Evolutionary conservation across 2,888 invertebrate species (phyloP), one percentile per base, ranked within the genome.

Genomic region (Philaethria dido): DNA sequence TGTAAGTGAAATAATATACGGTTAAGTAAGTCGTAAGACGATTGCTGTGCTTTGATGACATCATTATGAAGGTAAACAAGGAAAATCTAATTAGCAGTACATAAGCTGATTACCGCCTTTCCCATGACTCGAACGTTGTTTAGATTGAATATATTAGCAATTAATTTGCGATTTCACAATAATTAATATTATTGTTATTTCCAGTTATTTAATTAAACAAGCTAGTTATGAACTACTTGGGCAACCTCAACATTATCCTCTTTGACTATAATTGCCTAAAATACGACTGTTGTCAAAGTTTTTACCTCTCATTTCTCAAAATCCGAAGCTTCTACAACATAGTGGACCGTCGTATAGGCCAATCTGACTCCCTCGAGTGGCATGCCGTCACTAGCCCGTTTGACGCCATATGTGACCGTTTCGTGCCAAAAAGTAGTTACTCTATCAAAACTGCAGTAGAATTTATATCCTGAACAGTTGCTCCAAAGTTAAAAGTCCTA

Each of bases 311-410:
- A 81, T 84, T 85, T 81, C 83, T 81, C 78, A 73, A 82, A 85
- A 80, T 82, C 78, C 69, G 75, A 74, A 71, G 72, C 77, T 70
- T 78, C 80, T 81, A 77, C 83, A 83, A 83, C 81, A 79, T 81
- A 86, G 85, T 84, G 83, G 79, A 81, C 83, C 79, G 78, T 78
- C 69, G 81, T 79, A 81, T 80, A 85, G 86, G 89, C 90, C 92
- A 91, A 91, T 91, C 85, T 80, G 77, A 78, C 79, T 89, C 88
- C 89, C 92, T 77, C 79, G 88, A 89, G 90, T 88, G 87, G 83
- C 87, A 81, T 85, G 80, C 89, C 89, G 88, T 89, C 91, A 89
- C 87, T 83, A 86, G 90, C 86, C 88, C 83, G 89, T 88, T 91
- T 87, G 89, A 89, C 89, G 92, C 91, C 92, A 92, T 91, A 89